These are phyloP conservation scores for Pocillopora grandis DNA, from an alignment of 92 coral and sea anemone genomes.

Conservation along the genomic window DNA sequence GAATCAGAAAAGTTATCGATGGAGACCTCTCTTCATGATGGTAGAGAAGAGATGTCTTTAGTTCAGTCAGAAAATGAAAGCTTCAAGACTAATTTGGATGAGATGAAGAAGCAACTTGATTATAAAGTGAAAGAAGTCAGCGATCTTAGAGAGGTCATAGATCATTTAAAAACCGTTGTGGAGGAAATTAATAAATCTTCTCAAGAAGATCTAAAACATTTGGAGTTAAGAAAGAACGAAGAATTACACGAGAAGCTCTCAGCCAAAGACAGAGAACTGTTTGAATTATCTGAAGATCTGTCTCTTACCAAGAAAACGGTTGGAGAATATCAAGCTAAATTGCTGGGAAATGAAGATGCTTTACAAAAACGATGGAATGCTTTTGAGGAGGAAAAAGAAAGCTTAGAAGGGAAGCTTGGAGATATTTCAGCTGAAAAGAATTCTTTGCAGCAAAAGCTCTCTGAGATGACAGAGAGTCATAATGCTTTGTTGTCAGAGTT, in stretches of 20 bases:
- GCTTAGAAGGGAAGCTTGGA: constrained; percentile 3
- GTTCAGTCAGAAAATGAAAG: constrained; percentile 32
- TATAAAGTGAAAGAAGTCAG: constrained; percentile 19
- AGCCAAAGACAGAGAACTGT: constrained; percentile 21
- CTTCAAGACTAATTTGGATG: constrained; percentile 9
- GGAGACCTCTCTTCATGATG: constrained; percentile 7
- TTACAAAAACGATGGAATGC: constrained; percentile 5
- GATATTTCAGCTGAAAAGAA: neutral
- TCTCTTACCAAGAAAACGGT: neutral
- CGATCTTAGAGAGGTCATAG: constrained; percentile 34
- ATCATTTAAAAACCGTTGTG: constrained; percentile 30
- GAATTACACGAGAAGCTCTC: constrained; percentile 12
- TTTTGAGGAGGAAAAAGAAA: constrained; percentile 38
- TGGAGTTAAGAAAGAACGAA: constrained; percentile 3
- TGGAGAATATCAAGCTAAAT: constrained; percentile 8
- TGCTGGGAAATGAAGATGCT: constrained; percentile 16
- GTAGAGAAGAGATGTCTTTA: constrained; percentile 10
- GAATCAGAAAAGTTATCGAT: constrained; percentile 22
- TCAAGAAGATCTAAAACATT: neutral
- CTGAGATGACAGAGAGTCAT: constrained; percentile 4
- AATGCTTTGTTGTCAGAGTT: constrained; percentile 2
- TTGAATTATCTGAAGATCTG: neutral
- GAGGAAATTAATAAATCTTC: constrained; percentile 27
- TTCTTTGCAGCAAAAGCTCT: constrained; percentile 12
- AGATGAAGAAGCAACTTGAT: constrained; percentile 6